A percentile compares a stretch with the other conserved stretches of the same genome.
These are phyloP conservation scores for Desmophyllum pertusum DNA, from an alignment of 92 coral and sea anemone species.

Conservation along the genomic window DNA sequence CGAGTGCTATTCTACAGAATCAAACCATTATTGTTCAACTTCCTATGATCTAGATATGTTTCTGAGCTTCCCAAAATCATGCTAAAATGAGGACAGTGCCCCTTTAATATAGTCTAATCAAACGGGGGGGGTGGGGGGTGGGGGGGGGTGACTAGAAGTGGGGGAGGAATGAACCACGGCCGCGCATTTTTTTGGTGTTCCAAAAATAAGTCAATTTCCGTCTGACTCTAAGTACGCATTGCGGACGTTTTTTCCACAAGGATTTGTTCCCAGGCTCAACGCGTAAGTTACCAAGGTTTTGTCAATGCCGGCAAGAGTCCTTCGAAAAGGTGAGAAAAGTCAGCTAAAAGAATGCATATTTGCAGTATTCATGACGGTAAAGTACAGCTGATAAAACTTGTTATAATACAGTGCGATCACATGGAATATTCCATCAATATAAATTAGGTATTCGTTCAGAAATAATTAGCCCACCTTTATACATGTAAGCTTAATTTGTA, in stretches of 20 bases:
- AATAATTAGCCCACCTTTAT: not conserved
- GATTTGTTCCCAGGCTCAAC: not conserved
- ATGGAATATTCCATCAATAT: not conserved
- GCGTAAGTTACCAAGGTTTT: not conserved
- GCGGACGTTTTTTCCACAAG: not conserved
- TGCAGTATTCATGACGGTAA: not conserved
- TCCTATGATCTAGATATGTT: too few relatives aligned
- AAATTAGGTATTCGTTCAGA: not conserved
- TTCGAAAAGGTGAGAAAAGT: slow-evolving; percentile 21
- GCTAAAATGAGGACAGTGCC: too few relatives aligned
- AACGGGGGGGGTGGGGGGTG: too few relatives aligned
- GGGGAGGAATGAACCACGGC: too few relatives aligned
- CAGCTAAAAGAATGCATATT: not conserved
- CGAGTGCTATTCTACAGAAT: too few relatives aligned
- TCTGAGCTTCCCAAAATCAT: too few relatives aligned
- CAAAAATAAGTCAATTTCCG: too few relatives aligned
- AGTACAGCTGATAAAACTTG: not conserved
- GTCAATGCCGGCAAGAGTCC: not conserved
- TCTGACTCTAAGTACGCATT: slow-evolving; percentile 4
- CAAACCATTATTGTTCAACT: too few relatives aligned
- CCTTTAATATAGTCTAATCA: too few relatives aligned
- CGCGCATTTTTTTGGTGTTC: too few relatives aligned
- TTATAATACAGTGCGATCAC: not conserved
- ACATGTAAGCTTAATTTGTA: too few relatives aligned
- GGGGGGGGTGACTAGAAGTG: too few relatives aligned